phyloP scores from a whole-genome alignment of 2,797 vertebrate genomes.

The Brachyrhaphis roseni region DNA sequence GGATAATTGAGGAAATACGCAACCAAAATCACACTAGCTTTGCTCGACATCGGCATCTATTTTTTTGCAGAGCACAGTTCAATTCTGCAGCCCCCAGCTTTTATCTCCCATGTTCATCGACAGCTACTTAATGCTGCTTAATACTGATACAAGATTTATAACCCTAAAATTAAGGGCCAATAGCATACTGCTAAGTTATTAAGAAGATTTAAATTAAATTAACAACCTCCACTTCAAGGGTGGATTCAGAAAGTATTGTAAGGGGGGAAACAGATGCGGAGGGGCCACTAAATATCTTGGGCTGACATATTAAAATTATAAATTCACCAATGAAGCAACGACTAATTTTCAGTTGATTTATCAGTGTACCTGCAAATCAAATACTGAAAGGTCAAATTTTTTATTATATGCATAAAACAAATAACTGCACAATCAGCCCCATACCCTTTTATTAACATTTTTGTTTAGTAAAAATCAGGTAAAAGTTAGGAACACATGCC shows the following conservation, averaged over 20 bases:
- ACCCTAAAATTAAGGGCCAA: not conserved
- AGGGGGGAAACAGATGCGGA: too few relatives aligned
- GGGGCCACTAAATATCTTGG: not conserved
- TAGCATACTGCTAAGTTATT: not conserved
- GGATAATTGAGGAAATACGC: not conserved
- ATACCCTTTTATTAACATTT: not conserved
- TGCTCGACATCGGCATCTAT: not conserved
- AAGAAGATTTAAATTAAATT: not conserved
- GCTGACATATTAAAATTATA: not conserved
- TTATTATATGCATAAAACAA: not conserved
- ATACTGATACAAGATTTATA: conserved; percentile 8
- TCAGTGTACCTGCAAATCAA: not conserved
- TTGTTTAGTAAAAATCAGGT: not conserved
- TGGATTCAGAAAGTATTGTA: not conserved
- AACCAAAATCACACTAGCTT: not conserved
- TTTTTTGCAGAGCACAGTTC: conserved; percentile 8
- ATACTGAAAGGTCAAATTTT: not conserved
- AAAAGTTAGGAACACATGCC: not conserved
- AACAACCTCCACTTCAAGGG: not conserved
- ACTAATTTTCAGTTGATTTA: not conserved
- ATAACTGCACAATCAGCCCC: not conserved
- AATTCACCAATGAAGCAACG: not conserved
- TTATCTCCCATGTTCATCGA: conserved; percentile 5
- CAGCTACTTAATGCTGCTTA: not conserved
- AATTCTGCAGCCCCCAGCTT: not conserved